phyloP scores from a whole-genome alignment of 23 tunicate species.

The Halocynthia roretzi region DNA sequence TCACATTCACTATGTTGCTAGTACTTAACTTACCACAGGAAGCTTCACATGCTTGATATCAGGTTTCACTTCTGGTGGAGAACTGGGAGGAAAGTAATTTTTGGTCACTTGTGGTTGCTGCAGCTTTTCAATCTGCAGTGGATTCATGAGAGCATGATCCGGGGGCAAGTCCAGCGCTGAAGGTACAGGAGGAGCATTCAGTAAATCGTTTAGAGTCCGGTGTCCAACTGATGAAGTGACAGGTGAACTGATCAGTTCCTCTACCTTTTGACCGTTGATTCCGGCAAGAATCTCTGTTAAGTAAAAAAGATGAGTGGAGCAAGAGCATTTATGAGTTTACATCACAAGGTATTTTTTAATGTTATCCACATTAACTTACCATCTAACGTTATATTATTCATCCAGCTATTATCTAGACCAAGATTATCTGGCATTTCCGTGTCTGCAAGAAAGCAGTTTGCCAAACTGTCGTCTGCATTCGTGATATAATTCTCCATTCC shows the following conservation, averaged over 20 bases:
- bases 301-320: no score
- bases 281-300: not conserved
- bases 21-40: no score
- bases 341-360: no score
- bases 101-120: not conserved
- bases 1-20: no score
- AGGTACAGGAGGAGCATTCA: constrained; percentile 47
- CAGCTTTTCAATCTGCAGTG: not conserved
- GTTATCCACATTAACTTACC: no score
- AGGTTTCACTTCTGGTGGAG: constrained; percentile 76
- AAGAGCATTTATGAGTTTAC: no score
- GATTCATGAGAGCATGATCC: not conserved
- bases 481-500: no score
- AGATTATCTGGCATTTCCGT: no score
- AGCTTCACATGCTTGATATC: constrained; percentile 10
- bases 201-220: constrained; percentile 56
- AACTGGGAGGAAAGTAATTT: constrained; percentile 15
- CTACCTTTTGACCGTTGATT: not conserved
- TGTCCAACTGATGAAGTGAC: constrained; percentile 45
- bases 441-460: no score
- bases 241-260: constrained; percentile 26
- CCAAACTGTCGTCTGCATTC: no score
- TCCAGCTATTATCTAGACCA: no score
- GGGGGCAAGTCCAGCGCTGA: not conserved
- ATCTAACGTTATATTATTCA: no score